Evolutionary conservation across 2,888 invertebrate genomes (phyloP), one percentile per base, ranked within the genome.

Genomic region (Nudaria mundana): DNA sequence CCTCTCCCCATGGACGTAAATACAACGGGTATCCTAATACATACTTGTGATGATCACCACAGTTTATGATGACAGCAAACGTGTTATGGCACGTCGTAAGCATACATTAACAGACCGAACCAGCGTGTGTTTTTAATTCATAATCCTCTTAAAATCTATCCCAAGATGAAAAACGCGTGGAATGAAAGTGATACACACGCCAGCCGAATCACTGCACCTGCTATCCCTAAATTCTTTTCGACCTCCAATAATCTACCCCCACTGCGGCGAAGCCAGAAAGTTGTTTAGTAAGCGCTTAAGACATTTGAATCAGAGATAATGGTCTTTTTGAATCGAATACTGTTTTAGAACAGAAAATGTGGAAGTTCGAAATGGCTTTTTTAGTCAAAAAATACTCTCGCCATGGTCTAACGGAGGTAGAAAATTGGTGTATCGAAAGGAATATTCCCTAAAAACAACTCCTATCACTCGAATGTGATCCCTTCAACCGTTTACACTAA

Each of bases 401-500:
- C n/a, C n/a, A n/a, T n/a, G n/a, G n/a, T n/a, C n/a, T n/a, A n/a
- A n/a, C n/a, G n/a, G n/a, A n/a, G n/a, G n/a, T n/a, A n/a, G n/a
- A n/a, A n/a, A n/a, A n/a, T n/a, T n/a, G n/a, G n/a, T n/a, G n/a
- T n/a, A n/a, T n/a, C n/a, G n/a, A n/a, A n/a, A n/a, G n/a, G n/a
- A n/a, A n/a, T n/a, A n/a, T n/a, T n/a, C n/a, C 45, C 53, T 58
- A 58, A 40, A 40, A 68, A 57, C 67, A 66, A 70, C 59, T 60
- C 57, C 65, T 64, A 68, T 76, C 76, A 74, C 76, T 69, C 66
- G 66, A 73, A 48, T 65, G 74, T 83, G 85, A 81, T 83, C 84
- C 84, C 84, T 75, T 76, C 77, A 83, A 85, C 85, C 85, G 71
- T 76, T 73, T 75, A 81, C 76, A 59, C 80, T 82, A 81, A 63